Conservation (phyloP, 2,888 invertebrate genomes). For the Cremastinae sp. region DNA sequence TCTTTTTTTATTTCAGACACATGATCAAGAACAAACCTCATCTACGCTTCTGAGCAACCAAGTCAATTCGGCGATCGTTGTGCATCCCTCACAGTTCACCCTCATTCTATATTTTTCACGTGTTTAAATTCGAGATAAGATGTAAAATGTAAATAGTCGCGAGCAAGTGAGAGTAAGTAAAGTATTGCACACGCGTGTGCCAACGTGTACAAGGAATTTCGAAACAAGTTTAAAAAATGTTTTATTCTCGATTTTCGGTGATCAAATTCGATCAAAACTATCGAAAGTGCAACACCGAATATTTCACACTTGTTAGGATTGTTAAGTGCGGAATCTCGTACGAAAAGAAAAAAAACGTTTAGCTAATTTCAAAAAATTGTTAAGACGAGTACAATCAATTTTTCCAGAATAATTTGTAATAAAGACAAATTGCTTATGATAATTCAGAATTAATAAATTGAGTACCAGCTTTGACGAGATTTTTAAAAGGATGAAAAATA, state of each 20-base stretch:
- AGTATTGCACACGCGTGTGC: constrained; percentile 43
- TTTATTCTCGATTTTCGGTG: too few relatives aligned
- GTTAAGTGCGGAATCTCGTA: too few relatives aligned
- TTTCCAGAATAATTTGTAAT: too few relatives aligned
- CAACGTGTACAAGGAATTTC: not conserved
- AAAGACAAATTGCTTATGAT: too few relatives aligned
- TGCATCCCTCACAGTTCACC: constrained; percentile 39
- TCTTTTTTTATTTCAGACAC: constrained; percentile 84
- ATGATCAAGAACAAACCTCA: constrained; percentile 94
- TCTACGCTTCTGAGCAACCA: constrained; percentile 85
- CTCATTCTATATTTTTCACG: constrained; percentile 57
- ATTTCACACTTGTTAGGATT: too few relatives aligned
- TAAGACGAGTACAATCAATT: too few relatives aligned
- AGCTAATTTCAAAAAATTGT: too few relatives aligned
- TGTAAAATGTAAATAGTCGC: constrained; percentile 54
- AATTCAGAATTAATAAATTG: too few relatives aligned
- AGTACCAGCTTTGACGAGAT: not conserved
- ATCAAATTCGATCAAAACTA: not conserved
- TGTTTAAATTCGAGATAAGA: constrained; percentile 31
- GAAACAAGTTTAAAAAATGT: not conserved
- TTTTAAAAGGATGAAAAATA: not conserved
- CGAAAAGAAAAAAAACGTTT: too few relatives aligned
- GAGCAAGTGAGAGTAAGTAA: constrained; percentile 22
- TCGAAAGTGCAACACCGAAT: too few relatives aligned
- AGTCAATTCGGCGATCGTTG: constrained; percentile 11